Evolutionary conservation across 2,113 vertebrate genomes (phyloP).

Genomic region (Puffinus mauretanicus): DNA sequence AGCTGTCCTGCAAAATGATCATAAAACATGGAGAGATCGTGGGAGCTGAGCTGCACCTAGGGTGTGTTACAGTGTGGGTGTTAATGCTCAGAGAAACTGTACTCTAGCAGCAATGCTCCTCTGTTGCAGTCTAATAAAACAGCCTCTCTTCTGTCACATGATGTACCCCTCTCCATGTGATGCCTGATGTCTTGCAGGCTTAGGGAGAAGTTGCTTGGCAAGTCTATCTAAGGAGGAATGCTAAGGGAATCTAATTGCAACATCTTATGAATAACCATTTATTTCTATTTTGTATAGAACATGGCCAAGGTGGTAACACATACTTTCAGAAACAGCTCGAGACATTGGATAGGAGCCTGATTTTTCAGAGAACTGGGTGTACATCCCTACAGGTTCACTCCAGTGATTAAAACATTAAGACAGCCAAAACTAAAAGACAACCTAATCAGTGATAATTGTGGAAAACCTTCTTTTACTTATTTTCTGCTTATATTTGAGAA

Average conservation of each 20-base stretch:
- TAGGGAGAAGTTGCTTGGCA: neutral
- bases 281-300: neutral
- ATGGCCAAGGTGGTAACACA: neutral
- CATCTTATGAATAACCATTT: neutral
- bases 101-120: neutral
- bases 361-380: neutral
- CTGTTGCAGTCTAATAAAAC: neutral
- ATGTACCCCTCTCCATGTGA: neutral
- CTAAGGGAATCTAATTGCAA: neutral
- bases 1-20: neutral
- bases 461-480: neutral
- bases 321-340: neutral
- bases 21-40: rapidly evolving
- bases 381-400: neutral
- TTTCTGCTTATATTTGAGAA: neutral
- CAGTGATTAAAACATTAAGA: neutral
- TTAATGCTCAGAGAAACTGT: neutral
- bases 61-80: neutral
- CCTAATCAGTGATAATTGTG: neutral
- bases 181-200: neutral
- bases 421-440: neutral
- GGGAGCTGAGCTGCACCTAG: neutral
- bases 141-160: neutral
- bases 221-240: neutral
- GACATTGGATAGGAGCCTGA: neutral